These are phyloP conservation scores for Eremophila alpestris DNA, from an alignment of 2,797 vertebrate genomes.

Conservation along the genomic window DNA sequence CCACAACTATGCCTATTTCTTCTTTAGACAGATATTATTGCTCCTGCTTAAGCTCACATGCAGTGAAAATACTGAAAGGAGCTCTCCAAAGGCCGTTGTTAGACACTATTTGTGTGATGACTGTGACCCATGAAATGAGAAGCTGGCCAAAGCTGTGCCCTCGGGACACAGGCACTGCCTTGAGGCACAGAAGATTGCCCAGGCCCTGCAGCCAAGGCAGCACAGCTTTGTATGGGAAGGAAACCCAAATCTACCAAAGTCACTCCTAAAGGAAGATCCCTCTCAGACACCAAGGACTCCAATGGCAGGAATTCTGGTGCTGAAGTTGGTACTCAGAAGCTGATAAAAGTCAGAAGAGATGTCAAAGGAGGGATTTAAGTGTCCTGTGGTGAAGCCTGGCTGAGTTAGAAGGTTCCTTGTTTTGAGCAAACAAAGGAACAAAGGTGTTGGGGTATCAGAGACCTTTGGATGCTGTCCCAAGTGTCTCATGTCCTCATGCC, in stretches of 20 bases:
- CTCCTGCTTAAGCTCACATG: background rate
- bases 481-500: background rate
- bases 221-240: background rate
- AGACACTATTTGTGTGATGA: background rate
- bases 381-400: background rate
- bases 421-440: background rate
- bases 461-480: background rate
- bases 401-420: background rate
- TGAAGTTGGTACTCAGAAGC: background rate
- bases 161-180: background rate
- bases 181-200: background rate
- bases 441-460: background rate
- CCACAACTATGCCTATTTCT: background rate
- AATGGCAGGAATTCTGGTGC: background rate
- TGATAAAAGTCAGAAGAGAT: background rate
- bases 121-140: background rate
- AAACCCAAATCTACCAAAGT: background rate
- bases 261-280: background rate
- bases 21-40: background rate
- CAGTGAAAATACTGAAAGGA: background rate
- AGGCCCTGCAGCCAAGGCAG: background rate
- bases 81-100: accelerated
- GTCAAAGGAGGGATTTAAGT: background rate
- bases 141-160: background rate
- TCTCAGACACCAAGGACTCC: background rate